phyloP scores from a whole-genome alignment of 1,140 invertebrate species.

The Drosophila lowei region DNA sequence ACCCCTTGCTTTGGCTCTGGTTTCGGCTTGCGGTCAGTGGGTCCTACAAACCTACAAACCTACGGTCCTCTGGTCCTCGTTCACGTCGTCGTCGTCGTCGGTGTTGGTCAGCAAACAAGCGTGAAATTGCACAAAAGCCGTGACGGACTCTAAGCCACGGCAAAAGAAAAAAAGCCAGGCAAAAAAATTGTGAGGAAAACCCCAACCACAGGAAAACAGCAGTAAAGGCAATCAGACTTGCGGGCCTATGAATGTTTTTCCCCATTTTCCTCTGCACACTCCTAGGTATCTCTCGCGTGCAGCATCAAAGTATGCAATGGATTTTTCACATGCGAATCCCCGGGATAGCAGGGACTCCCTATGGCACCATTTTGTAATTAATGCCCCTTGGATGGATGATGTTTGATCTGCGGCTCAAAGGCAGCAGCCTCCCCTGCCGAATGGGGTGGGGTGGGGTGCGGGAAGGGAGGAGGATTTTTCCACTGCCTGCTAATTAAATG shows the following conservation, averaged over 20 bases:
- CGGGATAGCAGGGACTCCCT: background rate
- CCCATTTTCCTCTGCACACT: conserved; percentile 17
- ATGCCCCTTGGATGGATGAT: no score
- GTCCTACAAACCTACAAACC: no score
- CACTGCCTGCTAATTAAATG: conserved; percentile 66
- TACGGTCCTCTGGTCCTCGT: conserved; percentile 14
- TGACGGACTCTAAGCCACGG: conserved; percentile 46
- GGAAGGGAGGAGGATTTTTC: background rate
- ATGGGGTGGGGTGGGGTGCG: no score
- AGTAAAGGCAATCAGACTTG: conserved; percentile 75
- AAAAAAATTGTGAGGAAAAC: conserved; percentile 9
- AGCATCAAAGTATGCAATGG: conserved; percentile 30
- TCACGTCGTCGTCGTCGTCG: conserved; percentile 2
- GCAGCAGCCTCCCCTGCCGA: no score
- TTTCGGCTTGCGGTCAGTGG: conserved; percentile 72
- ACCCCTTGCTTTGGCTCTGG: conserved; percentile 13
- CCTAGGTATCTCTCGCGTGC: conserved; percentile 21
- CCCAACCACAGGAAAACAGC: conserved; percentile 33
- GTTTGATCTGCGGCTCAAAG: no score
- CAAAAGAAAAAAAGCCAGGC: background rate
- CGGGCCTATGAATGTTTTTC: conserved; percentile 48
- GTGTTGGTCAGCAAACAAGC: conserved; percentile 74
- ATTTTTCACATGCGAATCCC: conserved; percentile 10
- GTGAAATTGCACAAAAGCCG: conserved; percentile 77
- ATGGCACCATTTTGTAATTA: no score